A percentile compares a stretch with the other conserved stretches of the same genome.
These are phyloP conservation scores for Heliconius aoede DNA, from an alignment of 2,888 invertebrate genomes.

Conservation along the genomic window DNA sequence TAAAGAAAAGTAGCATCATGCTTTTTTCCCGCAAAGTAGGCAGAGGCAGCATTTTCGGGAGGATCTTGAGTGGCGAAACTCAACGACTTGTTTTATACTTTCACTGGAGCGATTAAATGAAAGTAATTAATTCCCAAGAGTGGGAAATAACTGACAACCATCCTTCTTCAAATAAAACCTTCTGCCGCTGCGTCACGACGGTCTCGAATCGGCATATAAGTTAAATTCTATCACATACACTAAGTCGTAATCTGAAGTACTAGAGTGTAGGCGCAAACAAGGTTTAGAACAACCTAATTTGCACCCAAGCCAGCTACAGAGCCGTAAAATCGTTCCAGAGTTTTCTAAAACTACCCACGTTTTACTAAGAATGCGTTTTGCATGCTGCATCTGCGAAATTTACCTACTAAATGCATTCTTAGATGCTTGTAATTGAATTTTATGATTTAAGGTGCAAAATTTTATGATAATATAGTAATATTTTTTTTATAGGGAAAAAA, in stretches of 20 bases:
- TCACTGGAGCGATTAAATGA: no score
- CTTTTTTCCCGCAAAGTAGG: no score
- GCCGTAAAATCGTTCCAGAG: constrained; percentile 29
- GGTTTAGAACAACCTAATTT: constrained; percentile 45
- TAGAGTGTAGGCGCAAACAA: constrained; percentile 32
- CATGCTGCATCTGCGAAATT: not conserved
- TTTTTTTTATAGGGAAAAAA: not conserved
- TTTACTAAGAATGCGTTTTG: constrained; percentile 10
- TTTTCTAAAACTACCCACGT: constrained; percentile 16
- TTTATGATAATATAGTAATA: no score
- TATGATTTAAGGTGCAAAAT: not conserved
- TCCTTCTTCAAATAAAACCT: not conserved
- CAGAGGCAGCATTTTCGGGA: no score
- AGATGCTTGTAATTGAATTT: not conserved
- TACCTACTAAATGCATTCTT: constrained; percentile 1
- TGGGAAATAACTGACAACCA: not conserved
- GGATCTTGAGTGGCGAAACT: no score
- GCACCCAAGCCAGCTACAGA: constrained; percentile 38
- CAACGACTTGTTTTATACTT: no score
- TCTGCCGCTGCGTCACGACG: no score
- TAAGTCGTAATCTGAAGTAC: constrained; percentile 22
- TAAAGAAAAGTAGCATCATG: no score
- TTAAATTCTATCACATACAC: not conserved
- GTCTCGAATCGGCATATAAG: not conserved
- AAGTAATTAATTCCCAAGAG: no score